Conservation (phyloP, 2,888 invertebrate species). For the Xylota sylvarum region DNA sequence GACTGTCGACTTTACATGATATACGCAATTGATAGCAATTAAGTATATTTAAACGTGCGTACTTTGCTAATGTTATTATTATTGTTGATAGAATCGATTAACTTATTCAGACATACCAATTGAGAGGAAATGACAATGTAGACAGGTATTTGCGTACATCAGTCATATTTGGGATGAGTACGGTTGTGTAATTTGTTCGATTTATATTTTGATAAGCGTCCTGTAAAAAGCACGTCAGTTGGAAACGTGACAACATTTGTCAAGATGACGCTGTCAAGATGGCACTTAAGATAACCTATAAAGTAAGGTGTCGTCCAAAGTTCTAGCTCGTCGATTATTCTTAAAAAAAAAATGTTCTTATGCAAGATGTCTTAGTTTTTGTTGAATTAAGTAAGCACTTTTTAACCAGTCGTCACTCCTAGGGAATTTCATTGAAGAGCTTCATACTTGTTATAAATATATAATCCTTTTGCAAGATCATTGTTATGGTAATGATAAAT, state of each 20-base stretch:
- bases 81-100: conserved; percentile 5
- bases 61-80: conserved; percentile 18
- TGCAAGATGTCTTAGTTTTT: too few relatives aligned
- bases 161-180: neutral
- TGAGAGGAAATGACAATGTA: conserved; percentile 18
- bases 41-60: neutral
- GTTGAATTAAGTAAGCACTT: too few relatives aligned
- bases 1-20: neutral
- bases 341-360: too few relatives aligned
- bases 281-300: neutral
- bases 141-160: conserved; percentile 27
- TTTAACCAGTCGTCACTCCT: too few relatives aligned
- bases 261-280: conserved; percentile 1
- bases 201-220: conserved; percentile 11
- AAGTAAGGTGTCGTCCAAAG: neutral
- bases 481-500: too few relatives aligned
- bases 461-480: too few relatives aligned
- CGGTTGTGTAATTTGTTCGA: conserved; percentile 4
- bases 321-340: too few relatives aligned
- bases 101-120: neutral
- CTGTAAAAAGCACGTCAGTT: neutral
- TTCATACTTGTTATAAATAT: too few relatives aligned
- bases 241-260: neutral
- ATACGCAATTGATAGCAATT: conserved; percentile 5
- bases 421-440: too few relatives aligned